Conservation (phyloP, 2,113 vertebrate species). For the Macquaria ambigua region DNA sequence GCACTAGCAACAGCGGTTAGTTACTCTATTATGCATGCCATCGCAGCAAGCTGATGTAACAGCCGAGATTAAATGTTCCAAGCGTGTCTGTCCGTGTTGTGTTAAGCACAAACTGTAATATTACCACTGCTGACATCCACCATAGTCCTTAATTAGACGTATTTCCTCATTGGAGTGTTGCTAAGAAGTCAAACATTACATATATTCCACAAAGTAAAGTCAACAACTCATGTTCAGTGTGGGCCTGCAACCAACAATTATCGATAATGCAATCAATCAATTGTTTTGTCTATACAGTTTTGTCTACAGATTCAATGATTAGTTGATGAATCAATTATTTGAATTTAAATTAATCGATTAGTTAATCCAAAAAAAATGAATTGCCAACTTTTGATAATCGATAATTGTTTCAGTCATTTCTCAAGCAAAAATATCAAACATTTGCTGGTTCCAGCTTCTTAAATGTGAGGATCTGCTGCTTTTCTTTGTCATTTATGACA, state of each 20-base stretch:
- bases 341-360: no score
- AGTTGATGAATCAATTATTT: no score
- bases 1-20: slow-evolving; percentile 17
- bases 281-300: not conserved
- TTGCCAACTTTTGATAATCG: no score
- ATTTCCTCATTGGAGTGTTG: not conserved
- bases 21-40: slow-evolving; percentile 19
- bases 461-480: no score
- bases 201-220: not conserved
- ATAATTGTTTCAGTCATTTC: no score
- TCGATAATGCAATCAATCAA: no score
- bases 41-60: slow-evolving; percentile 40
- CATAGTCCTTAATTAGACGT: slow-evolving; percentile 5
- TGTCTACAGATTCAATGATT: no score
- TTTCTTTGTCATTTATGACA: no score
- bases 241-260: not conserved
- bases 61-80: slow-evolving; percentile 47
- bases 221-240: not conserved
- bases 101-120: slow-evolving; percentile 37
- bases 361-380: no score
- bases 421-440: no score
- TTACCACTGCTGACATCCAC: slow-evolving; percentile 34
- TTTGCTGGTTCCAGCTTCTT: no score
- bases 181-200: not conserved
- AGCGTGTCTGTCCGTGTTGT: slow-evolving; percentile 26